These are phyloP conservation scores for Ceratina australensis DNA, from an alignment of 1,140 invertebrate genomes.

Conservation along the genomic window DNA sequence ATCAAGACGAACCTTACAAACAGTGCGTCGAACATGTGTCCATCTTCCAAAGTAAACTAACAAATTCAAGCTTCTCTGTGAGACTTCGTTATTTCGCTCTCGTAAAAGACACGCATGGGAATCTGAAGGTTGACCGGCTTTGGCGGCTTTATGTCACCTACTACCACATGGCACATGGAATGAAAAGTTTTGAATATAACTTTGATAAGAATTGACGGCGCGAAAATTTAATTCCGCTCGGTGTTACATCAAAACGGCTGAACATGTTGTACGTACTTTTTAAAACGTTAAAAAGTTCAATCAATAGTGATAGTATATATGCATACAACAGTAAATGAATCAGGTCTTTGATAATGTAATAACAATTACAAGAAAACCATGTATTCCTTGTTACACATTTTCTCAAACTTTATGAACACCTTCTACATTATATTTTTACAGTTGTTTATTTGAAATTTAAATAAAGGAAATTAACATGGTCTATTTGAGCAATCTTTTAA, in stretches of 20 bases:
- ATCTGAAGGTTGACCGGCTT: conserved; percentile 32
- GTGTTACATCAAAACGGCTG: not conserved
- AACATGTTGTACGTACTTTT: no score
- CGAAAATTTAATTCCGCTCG: conserved; percentile 24
- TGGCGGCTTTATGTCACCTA: no score
- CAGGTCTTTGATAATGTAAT: no score
- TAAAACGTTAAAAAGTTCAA: no score
- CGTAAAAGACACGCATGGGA: conserved; percentile 5
- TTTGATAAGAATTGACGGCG: conserved; percentile 20
- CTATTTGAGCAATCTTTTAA: not conserved
- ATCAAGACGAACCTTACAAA: conserved; percentile 21
- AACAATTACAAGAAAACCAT: no score
- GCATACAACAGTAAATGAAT: not conserved
- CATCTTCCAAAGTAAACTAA: not conserved
- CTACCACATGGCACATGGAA: conserved; percentile 17
- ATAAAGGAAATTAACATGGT: not conserved
- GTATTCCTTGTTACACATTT: no score
- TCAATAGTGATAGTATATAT: no score
- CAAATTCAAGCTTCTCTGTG: not conserved
- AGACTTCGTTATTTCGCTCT: not conserved
- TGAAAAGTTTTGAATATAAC: not conserved
- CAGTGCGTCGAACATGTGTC: not conserved
- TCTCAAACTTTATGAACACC: no score
- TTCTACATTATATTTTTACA: no score
- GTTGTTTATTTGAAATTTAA: no score